phyloP scores from a whole-genome alignment of 2,888 invertebrate genomes.

The Lasioglossum leucozonium region DNA sequence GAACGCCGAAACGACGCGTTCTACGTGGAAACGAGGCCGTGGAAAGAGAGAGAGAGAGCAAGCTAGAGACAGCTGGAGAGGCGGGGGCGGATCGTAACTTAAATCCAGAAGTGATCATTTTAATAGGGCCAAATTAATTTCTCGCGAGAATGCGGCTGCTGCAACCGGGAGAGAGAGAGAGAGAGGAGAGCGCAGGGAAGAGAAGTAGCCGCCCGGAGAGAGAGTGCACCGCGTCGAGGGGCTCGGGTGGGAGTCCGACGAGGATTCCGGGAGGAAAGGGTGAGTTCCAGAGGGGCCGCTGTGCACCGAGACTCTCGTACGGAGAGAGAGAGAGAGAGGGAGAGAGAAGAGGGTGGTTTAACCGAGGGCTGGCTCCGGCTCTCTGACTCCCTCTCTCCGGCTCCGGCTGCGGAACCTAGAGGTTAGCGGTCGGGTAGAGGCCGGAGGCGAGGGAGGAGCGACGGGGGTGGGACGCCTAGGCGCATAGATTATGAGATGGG shows the following conservation, averaged over 20 bases:
- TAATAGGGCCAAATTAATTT: conserved; percentile 78
- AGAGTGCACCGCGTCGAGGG: background rate
- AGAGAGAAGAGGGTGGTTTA: conserved; percentile 37
- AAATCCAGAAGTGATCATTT: conserved; percentile 78
- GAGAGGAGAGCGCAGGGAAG: background rate
- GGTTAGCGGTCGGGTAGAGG: conserved; percentile 57
- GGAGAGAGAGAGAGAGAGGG: too few species aligned
- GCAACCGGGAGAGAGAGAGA: conserved; percentile 38
- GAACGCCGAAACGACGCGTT: conserved; percentile 48
- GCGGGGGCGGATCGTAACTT: conserved; percentile 71
- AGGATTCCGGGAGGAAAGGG: conserved; percentile 4
- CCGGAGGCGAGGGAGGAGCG: conserved; percentile 18
- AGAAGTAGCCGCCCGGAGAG: background rate
- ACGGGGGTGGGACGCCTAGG: conserved; percentile 57
- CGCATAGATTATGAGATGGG: conserved; percentile 77
- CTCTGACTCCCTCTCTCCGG: background rate
- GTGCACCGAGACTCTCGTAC: conserved; percentile 9
- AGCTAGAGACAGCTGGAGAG: conserved; percentile 37
- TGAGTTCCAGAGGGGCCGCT: conserved; percentile 56
- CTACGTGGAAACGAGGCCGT: conserved; percentile 12
- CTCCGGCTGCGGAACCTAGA: conserved; percentile 50
- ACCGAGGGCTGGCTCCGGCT: conserved; percentile 46
- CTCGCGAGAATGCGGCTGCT: conserved; percentile 74
- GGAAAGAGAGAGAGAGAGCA: conserved; percentile 28
- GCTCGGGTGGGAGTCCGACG: background rate